Conservation (phyloP, 2,888 invertebrate species). For the Noctua fimbriata region DNA sequence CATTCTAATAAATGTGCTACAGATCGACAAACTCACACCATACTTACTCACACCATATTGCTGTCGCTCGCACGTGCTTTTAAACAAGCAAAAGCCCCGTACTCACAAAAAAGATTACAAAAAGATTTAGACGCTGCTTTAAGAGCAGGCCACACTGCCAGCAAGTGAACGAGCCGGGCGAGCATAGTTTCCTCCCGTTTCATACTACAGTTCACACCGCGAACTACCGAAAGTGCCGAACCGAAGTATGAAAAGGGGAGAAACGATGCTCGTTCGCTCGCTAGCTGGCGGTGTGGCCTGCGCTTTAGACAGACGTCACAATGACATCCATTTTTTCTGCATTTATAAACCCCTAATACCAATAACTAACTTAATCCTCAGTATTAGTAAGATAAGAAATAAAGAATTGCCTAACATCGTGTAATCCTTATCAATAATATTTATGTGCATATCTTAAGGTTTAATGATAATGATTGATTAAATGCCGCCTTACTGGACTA, state of each 20-base stretch:
- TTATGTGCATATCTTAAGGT: slow-evolving; percentile 37
- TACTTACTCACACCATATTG: neutral
- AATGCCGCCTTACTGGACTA: slow-evolving; percentile 43
- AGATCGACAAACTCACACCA: slow-evolving; percentile 1
- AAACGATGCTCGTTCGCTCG: too few relatives aligned
- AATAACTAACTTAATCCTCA: slow-evolving; percentile 29
- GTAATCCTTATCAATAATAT: slow-evolving; percentile 40
- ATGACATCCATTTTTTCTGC: neutral
- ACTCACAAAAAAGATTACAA: neutral
- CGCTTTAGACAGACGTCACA: neutral
- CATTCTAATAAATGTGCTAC: neutral
- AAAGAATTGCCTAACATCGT: slow-evolving; percentile 14
- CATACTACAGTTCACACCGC: too few relatives aligned
- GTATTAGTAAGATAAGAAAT: slow-evolving; percentile 22
- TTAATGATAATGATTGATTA: slow-evolving; percentile 39
- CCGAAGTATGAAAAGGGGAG: too few relatives aligned
- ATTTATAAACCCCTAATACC: neutral
- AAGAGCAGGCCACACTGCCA: too few relatives aligned
- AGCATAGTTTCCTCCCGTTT: too few relatives aligned
- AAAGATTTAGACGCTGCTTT: neutral
- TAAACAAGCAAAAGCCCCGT: neutral
- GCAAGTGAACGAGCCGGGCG: too few relatives aligned
- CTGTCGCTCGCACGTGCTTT: too few relatives aligned
- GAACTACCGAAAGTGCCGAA: too few relatives aligned
- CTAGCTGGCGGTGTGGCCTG: too few relatives aligned